Evolutionary conservation across 2,113 vertebrate genomes (phyloP), one percentile per base, ranked within the genome.

Genomic region (Craseonycteris thonglongyai): DNA sequence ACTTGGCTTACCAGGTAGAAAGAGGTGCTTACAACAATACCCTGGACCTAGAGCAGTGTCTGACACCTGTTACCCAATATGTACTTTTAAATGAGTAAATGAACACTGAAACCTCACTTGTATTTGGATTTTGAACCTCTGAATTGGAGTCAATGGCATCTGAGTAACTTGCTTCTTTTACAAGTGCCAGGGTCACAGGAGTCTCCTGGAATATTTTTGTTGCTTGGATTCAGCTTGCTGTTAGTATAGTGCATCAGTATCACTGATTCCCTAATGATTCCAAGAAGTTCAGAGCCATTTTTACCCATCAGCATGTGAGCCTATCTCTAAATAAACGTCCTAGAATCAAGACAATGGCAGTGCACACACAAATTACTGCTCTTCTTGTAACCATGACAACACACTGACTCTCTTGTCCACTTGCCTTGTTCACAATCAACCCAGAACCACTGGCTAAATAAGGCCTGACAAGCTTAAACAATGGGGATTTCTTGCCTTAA

Each of bases 281-380:
- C 76, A 33, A 86, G 42, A 95, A 49, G 89, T 89, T 97, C 94
- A 86, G 83, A 96, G 85, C 79, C 18, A 40, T 95, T 97, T 97
- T 96, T 96, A 84, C 74, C 96, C 75, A 2, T 96, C 74, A 97
- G 90, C 33, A 38, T 94, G 82, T 96, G 92, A 98, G 96, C 83
- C 89, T 97, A 80, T 98, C 96, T 96, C 94, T 96, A 98, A 98
- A 98, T 98, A 98, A 97, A 98, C 96, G 96, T 98, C 91, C 90
- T 97, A 93, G 97, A 98, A 96, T 97, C 96, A 93, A 97, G 97
- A 97, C 92, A 96, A 94, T 88, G 86, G 2, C 0, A 79, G 45
- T 33, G 5, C 97, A 97, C 96, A 97, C 93, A 35, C 97, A 94
- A 95, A 96, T 96, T 86, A 97, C 96, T 97, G 97, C 94, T 97